A percentile compares a stretch with the other conserved stretches of the same genome.
These are phyloP conservation scores for Dolomedes plantarius DNA, from an alignment of 2,888 invertebrate genomes.

Conservation along the genomic window DNA sequence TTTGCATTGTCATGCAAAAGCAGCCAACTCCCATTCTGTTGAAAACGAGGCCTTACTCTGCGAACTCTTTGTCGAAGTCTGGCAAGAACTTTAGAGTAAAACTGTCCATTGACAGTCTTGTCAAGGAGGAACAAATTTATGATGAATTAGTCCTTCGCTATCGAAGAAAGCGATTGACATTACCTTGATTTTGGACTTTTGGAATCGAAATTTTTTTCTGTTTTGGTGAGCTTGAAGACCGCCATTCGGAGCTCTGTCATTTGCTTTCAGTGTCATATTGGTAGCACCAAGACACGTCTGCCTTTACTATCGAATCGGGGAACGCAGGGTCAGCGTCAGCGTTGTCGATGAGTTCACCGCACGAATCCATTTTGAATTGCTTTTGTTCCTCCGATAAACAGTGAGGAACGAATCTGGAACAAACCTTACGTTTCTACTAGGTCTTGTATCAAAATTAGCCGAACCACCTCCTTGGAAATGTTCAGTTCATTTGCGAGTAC, in stretches of 20 bases:
- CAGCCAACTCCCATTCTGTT: neutral
- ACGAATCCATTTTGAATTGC: neutral
- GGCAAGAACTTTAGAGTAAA: neutral
- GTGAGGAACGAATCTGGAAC: too few relatives aligned
- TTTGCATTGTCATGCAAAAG: neutral
- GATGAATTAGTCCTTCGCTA: neutral
- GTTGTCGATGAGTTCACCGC: neutral
- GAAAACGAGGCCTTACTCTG: neutral
- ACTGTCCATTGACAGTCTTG: neutral
- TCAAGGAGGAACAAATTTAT: neutral
- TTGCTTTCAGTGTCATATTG: neutral
- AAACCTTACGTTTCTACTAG: too few relatives aligned
- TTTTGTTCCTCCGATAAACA: too few relatives aligned
- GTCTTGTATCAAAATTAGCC: neutral
- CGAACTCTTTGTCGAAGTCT: neutral
- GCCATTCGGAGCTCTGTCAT: neutral
- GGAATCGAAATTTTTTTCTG: neutral
- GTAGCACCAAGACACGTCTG: neutral
- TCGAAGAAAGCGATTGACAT: neutral
- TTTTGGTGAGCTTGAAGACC: neutral
- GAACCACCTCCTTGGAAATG: neutral
- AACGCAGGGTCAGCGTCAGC: neutral
- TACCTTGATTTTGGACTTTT: neutral
- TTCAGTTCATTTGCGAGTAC: neutral
- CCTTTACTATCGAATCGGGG: neutral